phyloP scores from a whole-genome alignment of 2,797 vertebrate genomes.

The Falco berigora region DNA sequence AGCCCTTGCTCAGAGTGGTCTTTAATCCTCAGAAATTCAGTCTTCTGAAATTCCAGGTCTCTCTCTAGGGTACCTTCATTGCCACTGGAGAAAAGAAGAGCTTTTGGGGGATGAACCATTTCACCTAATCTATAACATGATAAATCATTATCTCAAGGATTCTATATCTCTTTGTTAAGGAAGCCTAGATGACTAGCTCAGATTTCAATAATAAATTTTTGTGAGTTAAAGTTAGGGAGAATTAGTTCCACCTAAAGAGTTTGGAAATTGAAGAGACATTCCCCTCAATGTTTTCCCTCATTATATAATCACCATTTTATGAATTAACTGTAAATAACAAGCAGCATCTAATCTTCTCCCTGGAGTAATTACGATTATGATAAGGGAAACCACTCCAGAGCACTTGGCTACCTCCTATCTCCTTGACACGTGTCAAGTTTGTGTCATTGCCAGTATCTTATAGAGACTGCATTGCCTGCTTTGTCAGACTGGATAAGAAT shows the following conservation, averaged over 20 bases:
- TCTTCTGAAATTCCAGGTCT: not conserved
- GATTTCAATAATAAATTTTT: not conserved
- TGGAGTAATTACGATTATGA: constrained; percentile 50
- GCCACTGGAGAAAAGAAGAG: not conserved
- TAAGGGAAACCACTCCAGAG: constrained; percentile 9
- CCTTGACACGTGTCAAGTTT: not conserved
- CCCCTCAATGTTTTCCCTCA: not conserved
- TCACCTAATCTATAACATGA: not conserved
- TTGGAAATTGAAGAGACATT: constrained; percentile 15
- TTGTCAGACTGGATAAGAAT: not conserved
- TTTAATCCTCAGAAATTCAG: not conserved
- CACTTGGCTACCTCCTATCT: constrained; percentile 13
- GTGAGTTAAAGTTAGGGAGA: not conserved
- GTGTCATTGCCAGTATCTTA: not conserved
- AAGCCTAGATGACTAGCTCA: not conserved
- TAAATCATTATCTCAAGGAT: not conserved
- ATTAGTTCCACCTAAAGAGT: not conserved
- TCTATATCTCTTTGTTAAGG: not conserved
- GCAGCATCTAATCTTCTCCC: constrained; percentile 42
- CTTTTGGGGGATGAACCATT: not conserved
- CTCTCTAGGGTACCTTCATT: not conserved
- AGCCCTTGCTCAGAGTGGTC: not conserved
- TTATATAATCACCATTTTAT: constrained; percentile 54
- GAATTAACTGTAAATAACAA: constrained; percentile 41
- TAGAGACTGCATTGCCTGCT: not conserved